Evolutionary conservation across 35 echinoderm and acorn worm genomes (phyloP), one percentile per base, ranked within the genome.

Genomic region (Ophioderma brevispina): DNA sequence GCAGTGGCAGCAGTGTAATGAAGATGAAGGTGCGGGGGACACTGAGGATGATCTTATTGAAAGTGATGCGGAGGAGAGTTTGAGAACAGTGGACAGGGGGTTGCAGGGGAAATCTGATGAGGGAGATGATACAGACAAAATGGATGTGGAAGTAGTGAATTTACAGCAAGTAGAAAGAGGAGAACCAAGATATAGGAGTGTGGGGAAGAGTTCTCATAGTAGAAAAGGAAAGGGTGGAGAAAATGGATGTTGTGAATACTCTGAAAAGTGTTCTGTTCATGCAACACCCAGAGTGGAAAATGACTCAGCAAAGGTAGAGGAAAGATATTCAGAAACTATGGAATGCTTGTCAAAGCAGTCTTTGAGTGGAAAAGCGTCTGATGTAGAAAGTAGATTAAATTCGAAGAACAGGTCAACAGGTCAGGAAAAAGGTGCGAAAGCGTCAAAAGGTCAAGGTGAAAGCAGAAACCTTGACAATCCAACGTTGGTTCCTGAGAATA

Each of bases 11-110:
- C 35, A 80, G 78, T 41, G 35, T 1, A 90, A 94, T 11, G 80
- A 98, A 40, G 96, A 90, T 28, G 31, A 82, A n/a, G 41, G 32
- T 21, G 85, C 56, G 80, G 76, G 59, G 63, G 78, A 92, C 33
- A 43, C n/a, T 14, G 38, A 75, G 37, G 39, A 64, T 21, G 83
- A 92, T 21, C 30, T 32, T 35, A 39, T 32, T 31, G 76, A 86
- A 32, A 82, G 41, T 25, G 84, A 86, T 64, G 84, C 75, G 10
- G 32, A 64, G 17, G 30, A 81, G 10, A 25, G 39, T 0, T 38
- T 41, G 28, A 40, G 70, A 36, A 33, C 77, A 32, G 43, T 33
- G 38, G 39, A 82, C 25, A 35, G 21, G 21, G 52, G 42, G 34
- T 83, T 84, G 1, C 33, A 31, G 40, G 17, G 23, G 37, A 83